Percentiles rank a stretch among this genome's conserved stretches.
Conservation (phyloP, 2,113 vertebrate genomes). For the Camelus bactrianus region DNA sequence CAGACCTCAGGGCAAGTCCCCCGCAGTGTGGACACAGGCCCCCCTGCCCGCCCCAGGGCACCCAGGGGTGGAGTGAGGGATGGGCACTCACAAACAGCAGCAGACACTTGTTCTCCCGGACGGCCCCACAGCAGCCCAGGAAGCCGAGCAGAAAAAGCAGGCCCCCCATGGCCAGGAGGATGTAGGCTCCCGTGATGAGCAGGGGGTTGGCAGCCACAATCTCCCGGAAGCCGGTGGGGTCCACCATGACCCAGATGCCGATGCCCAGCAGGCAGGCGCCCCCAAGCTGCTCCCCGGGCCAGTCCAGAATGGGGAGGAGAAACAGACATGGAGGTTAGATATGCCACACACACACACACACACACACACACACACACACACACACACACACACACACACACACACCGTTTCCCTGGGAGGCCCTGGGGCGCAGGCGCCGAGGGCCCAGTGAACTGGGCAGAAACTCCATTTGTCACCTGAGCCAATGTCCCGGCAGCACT, state of each 20-base stretch:
- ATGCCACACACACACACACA: too few species aligned
- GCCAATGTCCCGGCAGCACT: fast-evolving
- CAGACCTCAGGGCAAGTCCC: neutral
- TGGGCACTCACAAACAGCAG: conserved; percentile 93
- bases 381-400: too few species aligned
- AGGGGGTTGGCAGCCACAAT: conserved; percentile 94
- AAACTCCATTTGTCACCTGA: neutral
- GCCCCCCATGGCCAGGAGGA: conserved; percentile 94
- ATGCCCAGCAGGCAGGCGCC: conserved; percentile 93
- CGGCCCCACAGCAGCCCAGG: conserved; percentile 96
- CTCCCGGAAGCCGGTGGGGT: conserved; percentile 96
- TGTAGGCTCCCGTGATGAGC: conserved; percentile 94
- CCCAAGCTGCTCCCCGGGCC: conserved; percentile 88
- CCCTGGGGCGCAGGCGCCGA: fast-evolving
- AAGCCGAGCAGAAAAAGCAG: conserved; percentile 97
- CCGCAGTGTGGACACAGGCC: fast-evolving
- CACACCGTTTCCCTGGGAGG: neutral
- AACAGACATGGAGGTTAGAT: neutral
- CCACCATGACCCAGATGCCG: conserved; percentile 95
- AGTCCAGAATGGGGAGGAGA: fast-evolving
- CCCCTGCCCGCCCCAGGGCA: fast-evolving
- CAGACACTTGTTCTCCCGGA: conserved; percentile 96
- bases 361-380: neutral
- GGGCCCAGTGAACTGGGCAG: neutral
- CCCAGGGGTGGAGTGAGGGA: neutral